Conservation (phyloP, 2,113 vertebrate species). For the Spea multiplicata region DNA sequence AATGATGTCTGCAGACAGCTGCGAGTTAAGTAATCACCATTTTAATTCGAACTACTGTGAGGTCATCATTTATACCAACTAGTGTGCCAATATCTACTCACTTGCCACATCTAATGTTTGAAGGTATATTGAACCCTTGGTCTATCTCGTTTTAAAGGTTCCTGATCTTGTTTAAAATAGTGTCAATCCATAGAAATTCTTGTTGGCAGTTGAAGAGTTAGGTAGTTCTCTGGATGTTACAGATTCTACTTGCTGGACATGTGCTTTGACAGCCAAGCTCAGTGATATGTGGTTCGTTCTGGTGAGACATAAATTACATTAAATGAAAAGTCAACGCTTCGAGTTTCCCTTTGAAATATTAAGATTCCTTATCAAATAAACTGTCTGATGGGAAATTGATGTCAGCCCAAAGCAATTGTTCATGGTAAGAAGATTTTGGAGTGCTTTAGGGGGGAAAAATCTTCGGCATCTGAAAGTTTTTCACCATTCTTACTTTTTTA, state of each 20-base stretch:
- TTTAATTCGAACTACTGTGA: no score
- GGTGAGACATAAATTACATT: slow-evolving; percentile 38
- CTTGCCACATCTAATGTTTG: no score
- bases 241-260: slow-evolving; percentile 16
- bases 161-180: no score
- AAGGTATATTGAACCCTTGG: no score
- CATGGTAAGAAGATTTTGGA: slow-evolving; percentile 5
- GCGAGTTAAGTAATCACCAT: no score
- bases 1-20: no score
- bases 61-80: no score
- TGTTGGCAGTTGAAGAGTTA: slow-evolving; percentile 17
- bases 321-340: slow-evolving; percentile 46
- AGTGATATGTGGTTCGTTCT: slow-evolving; percentile 30
- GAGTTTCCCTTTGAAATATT: slow-evolving; percentile 44
- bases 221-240: not conserved
- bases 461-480: not conserved
- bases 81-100: no score
- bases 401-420: slow-evolving; percentile 17
- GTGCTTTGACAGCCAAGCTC: slow-evolving; percentile 26
- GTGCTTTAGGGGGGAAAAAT: not conserved
- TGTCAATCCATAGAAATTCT: no score
- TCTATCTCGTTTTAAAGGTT: no score
- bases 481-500: no score
- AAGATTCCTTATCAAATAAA: slow-evolving; percentile 47
- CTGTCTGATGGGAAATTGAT: slow-evolving; percentile 36